Conservation (phyloP, 2,113 vertebrate species). For the Cyphomyrus plagiostoma region DNA sequence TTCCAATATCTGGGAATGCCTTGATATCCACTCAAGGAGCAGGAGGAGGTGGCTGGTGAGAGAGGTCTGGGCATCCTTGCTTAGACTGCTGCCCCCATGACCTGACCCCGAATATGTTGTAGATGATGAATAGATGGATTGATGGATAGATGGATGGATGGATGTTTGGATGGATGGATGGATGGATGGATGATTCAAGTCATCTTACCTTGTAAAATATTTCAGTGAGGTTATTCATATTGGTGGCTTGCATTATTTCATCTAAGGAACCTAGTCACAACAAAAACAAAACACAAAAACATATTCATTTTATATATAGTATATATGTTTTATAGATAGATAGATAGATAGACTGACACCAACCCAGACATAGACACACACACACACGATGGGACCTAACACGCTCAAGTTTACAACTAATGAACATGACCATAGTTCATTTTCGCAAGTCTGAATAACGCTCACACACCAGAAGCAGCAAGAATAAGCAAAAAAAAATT, state of each 20-base stretch:
- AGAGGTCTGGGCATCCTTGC: not conserved
- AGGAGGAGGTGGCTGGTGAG: not conserved
- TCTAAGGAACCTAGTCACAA: slow-evolving; percentile 1
- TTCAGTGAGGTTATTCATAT: slow-evolving; percentile 28
- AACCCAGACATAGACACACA: not conserved
- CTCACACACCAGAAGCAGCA: not conserved
- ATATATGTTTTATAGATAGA: too few relatives aligned
- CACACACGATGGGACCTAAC: too few relatives aligned
- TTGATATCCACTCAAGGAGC: not conserved
- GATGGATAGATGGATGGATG: not conserved
- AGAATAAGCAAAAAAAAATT: not conserved
- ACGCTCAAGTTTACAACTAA: not conserved
- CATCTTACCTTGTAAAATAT: slow-evolving; percentile 46
- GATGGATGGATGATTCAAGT: not conserved
- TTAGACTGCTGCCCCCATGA: too few relatives aligned
- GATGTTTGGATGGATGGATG: not conserved
- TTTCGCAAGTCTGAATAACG: not conserved
- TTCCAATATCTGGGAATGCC: not conserved
- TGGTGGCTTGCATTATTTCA: slow-evolving; percentile 29
- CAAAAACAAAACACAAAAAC: not conserved
- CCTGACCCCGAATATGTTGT: too few relatives aligned
- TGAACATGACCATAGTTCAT: not conserved
- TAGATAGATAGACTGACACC: too few relatives aligned
- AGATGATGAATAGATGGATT: not conserved
- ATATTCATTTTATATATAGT: not conserved